Conservation (phyloP, 2,113 vertebrate species). For the Forbesichthys agassizii region DNA sequence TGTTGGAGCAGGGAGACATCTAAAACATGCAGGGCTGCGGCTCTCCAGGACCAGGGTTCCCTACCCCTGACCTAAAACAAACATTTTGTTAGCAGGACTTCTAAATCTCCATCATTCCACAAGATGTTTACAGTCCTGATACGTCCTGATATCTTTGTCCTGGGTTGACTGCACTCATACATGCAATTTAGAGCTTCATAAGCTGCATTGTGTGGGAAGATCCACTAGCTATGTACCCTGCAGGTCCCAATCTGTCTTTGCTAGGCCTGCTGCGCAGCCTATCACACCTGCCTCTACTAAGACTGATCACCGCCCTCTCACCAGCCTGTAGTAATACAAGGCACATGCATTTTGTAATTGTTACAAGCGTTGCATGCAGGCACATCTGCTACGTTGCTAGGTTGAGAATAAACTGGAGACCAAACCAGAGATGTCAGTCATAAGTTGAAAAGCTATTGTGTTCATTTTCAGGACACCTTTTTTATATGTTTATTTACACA, state of each 20-base stretch:
- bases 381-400: neutral
- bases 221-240: slow-evolving; percentile 50
- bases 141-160: slow-evolving; percentile 12
- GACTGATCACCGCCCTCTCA: slow-evolving; percentile 69
- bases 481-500: neutral
- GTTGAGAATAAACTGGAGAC: neutral
- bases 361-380: slow-evolving; percentile 37
- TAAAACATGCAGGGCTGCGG: too few species aligned
- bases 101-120: neutral
- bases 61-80: too few species aligned
- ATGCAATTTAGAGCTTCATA: slow-evolving; percentile 44
- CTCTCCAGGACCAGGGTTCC: too few species aligned
- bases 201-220: slow-evolving; percentile 48
- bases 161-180: slow-evolving; percentile 44
- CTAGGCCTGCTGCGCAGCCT: slow-evolving; percentile 56
- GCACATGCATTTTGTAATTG: slow-evolving; percentile 64
- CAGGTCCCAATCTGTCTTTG: slow-evolving; percentile 74
- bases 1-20: too few species aligned
- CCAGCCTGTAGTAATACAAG: slow-evolving; percentile 58
- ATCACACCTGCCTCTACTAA: slow-evolving; percentile 56
- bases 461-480: neutral
- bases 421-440: slow-evolving; percentile 2
- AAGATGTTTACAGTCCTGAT: slow-evolving; percentile 17
- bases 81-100: too few species aligned
- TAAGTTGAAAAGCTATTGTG: neutral